Base-by-base conservation (phyloP, 2,113 vertebrate species). In the Amphiprion ocellaris region DNA sequence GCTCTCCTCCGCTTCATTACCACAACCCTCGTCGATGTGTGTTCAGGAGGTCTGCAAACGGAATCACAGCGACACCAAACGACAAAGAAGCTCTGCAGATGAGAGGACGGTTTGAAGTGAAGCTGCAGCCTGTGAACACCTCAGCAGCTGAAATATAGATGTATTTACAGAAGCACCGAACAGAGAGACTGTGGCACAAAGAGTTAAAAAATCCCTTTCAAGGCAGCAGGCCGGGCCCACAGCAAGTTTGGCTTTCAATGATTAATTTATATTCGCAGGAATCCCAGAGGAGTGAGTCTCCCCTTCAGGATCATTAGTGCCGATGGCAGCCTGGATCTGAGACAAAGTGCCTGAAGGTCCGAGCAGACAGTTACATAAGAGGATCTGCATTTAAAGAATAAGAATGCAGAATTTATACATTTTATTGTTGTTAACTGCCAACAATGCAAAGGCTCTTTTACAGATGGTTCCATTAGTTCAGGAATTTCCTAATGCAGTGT, bases 261-360 rank as follows among this genome's bases (percentile, higher is more conserved):
- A 90, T 90, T 87, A 66, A 88, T 87, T 84, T 79, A 83, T 77
- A 68, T 87, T 67, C 28, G 75, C 71, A 59, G 58, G 72, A 59
- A 60, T 83, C 84, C 73, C 80, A 66, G 23, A 47, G 70, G 83
- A 86, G 53, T 41, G 21, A 58, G 52, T 63, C 33, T 68, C 37
- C 11, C 60, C 70, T 10, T 21, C 55, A 66, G 68, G 65, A 69
- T 83, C 50, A 54, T 59, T 46, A 37, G 11, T 26, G 54, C 73
- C 39, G 30, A 30, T 4, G 24, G 56, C 23, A 52, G 63, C 37
- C 9, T 46, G 5, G 21, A 49, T 70, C 21, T 62, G 30, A 47
- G 28, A 58, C 37, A 72, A 64, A 53, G 7, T 30, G 55, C 58
- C 75, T 4, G 1, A 28, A 44, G 67, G 24, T 46, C 17, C 5